These are phyloP conservation scores for Melolontha melolontha DNA, from an alignment of 2,888 invertebrate genomes.

Conservation along the genomic window DNA sequence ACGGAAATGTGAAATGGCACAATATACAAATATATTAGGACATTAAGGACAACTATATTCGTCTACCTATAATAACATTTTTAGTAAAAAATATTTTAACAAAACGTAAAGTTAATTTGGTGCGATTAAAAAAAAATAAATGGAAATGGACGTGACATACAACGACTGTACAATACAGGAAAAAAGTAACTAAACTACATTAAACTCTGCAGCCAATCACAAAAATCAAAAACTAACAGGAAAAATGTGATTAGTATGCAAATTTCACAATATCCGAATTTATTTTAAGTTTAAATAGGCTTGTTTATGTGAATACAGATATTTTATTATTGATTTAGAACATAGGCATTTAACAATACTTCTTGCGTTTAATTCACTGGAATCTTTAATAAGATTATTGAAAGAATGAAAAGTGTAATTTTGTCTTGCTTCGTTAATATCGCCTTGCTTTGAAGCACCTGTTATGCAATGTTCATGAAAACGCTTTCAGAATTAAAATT, in stretches of 20 bases:
- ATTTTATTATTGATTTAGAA: not conserved
- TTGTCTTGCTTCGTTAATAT: too few relatives aligned
- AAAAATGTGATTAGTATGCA: slow-evolving; percentile 28
- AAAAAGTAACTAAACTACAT: slow-evolving; percentile 42
- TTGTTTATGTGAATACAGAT: slow-evolving; percentile 7
- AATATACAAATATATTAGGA: too few relatives aligned
- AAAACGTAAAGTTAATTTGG: slow-evolving; percentile 12
- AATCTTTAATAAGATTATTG: too few relatives aligned
- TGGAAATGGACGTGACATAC: slow-evolving; percentile 35
- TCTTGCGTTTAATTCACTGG: not conserved
- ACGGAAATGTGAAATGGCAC: too few relatives aligned
- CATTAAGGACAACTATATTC: too few relatives aligned
- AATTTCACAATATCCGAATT: slow-evolving; percentile 29
- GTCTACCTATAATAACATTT: too few relatives aligned
- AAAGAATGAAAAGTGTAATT: too few relatives aligned
- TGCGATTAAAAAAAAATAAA: slow-evolving; percentile 31
- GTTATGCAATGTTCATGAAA: too few relatives aligned
- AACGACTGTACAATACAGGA: slow-evolving; percentile 40
- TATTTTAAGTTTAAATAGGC: not conserved
- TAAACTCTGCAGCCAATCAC: slow-evolving; percentile 44
- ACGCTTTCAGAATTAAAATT: too few relatives aligned
- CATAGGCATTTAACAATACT: not conserved
- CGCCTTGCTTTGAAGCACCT: too few relatives aligned
- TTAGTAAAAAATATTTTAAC: slow-evolving; percentile 3
- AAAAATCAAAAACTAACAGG: slow-evolving; percentile 38